Evolutionary conservation across 64 coral and sea anemone genomes (phyloP), one percentile per base, ranked within the genome.

Genomic region (Dendrophyllia cribrosa): DNA sequence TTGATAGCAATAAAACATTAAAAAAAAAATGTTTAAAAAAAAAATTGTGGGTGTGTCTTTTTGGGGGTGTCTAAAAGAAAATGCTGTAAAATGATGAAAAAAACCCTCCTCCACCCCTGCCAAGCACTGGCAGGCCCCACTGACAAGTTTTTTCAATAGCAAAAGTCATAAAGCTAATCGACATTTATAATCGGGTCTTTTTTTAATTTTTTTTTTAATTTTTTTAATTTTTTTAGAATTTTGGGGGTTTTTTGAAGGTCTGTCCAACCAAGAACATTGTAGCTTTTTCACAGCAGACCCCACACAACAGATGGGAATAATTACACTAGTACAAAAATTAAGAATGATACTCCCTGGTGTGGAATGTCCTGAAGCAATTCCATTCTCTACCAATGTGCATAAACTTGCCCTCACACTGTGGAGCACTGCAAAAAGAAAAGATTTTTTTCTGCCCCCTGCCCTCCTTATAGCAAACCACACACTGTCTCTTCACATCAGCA

Each of bases 391-490:
- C 59, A 2, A 88, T 55, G 9, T 95, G 88, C 72, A 88, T 26
- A 22, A 62, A 87, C 70, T 74, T 86, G 24, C 62, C 72, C 52
- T 55, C 6, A 59, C 93, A 95, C 77, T 95, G 88, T 8, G 82
- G 88, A 10, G 93, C 93, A 75, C 63, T 82, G 26, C 94, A 95
- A 70, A 91, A 88, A 22, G 88, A 65, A 21, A 45, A 26, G 16
- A 91, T 89, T 14, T 82, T 75, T 34, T 82, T 88, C 69, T 91
- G 51, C 50, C 88, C 94, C 74, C 83, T 87, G n/a, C 88, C 93
- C 59, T 86, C 56, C 43, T 77, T 90, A 63, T 95, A 95, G 24
- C 93, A 95, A 19, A 95, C 93, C 11, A 88, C 88, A 82, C 93
- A 91, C 7, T 95, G 85, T 48, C 88, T 79, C 60, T 79, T 74